Base-by-base conservation (phyloP, 2,888 invertebrate genomes). In the Agrochola lota region DNA sequence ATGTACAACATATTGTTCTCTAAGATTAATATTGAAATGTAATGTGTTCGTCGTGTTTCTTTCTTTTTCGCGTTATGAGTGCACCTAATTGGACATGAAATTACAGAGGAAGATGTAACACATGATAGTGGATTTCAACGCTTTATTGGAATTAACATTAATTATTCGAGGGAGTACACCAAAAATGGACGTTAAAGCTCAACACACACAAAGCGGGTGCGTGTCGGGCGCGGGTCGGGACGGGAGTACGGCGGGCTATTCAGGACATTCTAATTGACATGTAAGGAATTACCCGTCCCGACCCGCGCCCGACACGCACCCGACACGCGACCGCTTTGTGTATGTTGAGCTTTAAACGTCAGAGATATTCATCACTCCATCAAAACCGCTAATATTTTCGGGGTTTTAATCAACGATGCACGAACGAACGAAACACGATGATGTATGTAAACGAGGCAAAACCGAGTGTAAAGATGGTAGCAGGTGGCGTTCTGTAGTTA, bases 51-150 rank as follows among this genome's bases (percentile, higher is more conserved):
- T 64, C 23, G 8, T 68, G 52, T 85, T 68, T 71, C 26, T 74
- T 70, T 46, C 4, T 57, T 55, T 67, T 74, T 20, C 52, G 57
- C 49, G 4, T 70, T 63, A 43, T 69, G 43, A 63, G n/a, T 59
- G 66, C 57, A 64, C 30, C n/a, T 74, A 71, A 78, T 73, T 62
- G 26, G 46, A 71, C 59, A 66, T 74, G 43, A 49, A 62, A 55
- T 66, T 23, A 74, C 40, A 35, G 17, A 66, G 43, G 26, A 40
- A 71, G n/a, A 74, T 66, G 30, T 71, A 43, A 55, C 43, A 49
- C n/a, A 64, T 43, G 68, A 52, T 81, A 78, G 71, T 84, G 62
- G 43, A 70, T 84, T 66, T 64, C 55, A 60, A 60, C 17, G 26
- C 49, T 80, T 63, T 64, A 60, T 73, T 71, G 71, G 57, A 63